These are phyloP conservation scores for Parotocinclus haroldoi DNA, from an alignment of 2,797 vertebrate species.

Conservation along the genomic window DNA sequence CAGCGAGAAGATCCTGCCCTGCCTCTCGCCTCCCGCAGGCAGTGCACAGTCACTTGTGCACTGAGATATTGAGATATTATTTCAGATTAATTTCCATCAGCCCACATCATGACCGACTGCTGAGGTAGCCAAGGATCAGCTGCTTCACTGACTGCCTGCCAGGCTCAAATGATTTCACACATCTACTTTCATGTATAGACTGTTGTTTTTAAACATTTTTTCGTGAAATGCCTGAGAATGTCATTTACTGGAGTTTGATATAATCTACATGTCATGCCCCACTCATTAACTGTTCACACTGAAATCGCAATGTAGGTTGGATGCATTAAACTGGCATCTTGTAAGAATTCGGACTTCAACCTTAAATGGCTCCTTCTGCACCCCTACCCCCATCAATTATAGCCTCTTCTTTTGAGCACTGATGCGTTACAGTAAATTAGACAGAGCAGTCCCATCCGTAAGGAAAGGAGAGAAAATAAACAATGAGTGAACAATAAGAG, in stretches of 20 bases:
- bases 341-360: constrained; percentile 31
- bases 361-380: constrained; percentile 29
- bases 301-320: constrained; percentile 9
- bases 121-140: constrained; percentile 32
- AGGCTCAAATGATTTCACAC: neutral
- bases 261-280: neutral
- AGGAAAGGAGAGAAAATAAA: constrained; percentile 15
- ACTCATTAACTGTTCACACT: neutral
- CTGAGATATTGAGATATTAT: constrained; percentile 41
- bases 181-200: neutral
- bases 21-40: constrained; percentile 19
- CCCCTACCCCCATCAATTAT: constrained; percentile 27
- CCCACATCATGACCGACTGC: constrained; percentile 13
- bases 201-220: no score
- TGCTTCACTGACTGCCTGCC: constrained; percentile 23
- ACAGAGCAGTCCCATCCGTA: constrained; percentile 16
- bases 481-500: constrained; percentile 2
- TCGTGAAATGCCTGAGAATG: no score
- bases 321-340: constrained; percentile 7
- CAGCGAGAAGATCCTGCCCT: constrained; percentile 35
- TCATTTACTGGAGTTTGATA: no score
- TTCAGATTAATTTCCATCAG: constrained; percentile 43
- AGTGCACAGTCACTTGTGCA: constrained; percentile 42
- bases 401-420: constrained; percentile 34
- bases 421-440: constrained; percentile 44